Evolutionary conservation across 2,113 vertebrate genomes (phyloP), one percentile per base, ranked within the genome.

Genomic region (Scomber colias): DNA sequence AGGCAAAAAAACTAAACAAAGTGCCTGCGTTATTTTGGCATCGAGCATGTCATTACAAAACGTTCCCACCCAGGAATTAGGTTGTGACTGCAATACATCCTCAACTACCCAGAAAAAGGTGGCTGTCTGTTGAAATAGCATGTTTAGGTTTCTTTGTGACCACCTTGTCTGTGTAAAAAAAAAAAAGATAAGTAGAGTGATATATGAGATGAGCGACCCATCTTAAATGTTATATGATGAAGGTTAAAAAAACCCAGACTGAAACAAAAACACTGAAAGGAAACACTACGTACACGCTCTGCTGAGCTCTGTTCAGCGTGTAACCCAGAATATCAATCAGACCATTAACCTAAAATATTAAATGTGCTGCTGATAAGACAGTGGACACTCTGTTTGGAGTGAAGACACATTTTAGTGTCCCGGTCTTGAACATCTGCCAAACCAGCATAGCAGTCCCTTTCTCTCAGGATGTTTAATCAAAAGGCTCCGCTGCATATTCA

Each of bases 321-420:
- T 30, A 81, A 77, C 88, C 83, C 51, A 48, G 75, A 87, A 89
- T 80, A 90, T 88, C 66, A 93, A 90, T 87, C 55, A 83, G 79
- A 76, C 64, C 88, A 79, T 90, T 93, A 86, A 88, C 72, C 51
- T 82, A 64, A 77, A 75, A 81, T 75, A 81, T 64, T 80, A 65
- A 76, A 72, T 60, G 71, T 54, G 77, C 79, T 71, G 53, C 67
- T 54, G 48, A 64, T 10, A 49, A 19, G 72, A 93, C 90, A 92
- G 65, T 86, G 75, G 81, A 70, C 54, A 74, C 82, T 89, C 77
- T 91, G 90, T 90, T 70, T 62, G 76, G 59, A 83, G 69, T 49
- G 71, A 89, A 69, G 86, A 82, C 64, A 66, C 73, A 86, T 84
- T 90, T 91, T 57, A 75, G 59, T 72, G 64, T 84, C 64, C 68